Conservation (phyloP, 2,113 vertebrate species). For the Ariopsis seemanni region DNA sequence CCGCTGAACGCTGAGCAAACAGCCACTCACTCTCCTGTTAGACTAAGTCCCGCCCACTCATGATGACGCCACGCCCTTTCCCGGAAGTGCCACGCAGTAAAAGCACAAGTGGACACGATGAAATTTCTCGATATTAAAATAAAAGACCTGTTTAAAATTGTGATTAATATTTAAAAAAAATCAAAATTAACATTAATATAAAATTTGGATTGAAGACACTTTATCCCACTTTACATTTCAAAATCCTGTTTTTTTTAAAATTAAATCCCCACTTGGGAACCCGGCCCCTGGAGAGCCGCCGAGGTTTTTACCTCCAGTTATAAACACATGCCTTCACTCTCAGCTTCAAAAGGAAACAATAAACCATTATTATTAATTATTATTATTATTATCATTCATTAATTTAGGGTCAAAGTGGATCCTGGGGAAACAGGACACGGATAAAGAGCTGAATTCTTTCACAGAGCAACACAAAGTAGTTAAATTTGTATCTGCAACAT, state of each 20-base stretch:
- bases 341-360: no score
- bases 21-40: conserved; percentile 17
- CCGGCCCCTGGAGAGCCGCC: no score
- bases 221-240: neutral
- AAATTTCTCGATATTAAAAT: neutral
- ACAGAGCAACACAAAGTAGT: neutral
- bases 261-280: no score
- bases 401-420: no score
- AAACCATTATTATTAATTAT: no score
- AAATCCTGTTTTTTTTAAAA: neutral
- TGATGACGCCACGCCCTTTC: neutral
- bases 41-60: conserved; percentile 13
- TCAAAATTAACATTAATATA: neutral
- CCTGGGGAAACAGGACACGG: no score
- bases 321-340: no score
- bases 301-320: no score
- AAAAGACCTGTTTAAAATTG: neutral
- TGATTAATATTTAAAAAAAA: neutral
- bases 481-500: neutral
- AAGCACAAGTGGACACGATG: no score
- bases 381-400: no score
- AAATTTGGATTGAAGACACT: neutral
- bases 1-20: conserved; percentile 7
- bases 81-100: conserved; percentile 33
- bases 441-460: neutral